phyloP scores from a whole-genome alignment of 2,113 vertebrate species.

The Typhlomys cinereus region DNA sequence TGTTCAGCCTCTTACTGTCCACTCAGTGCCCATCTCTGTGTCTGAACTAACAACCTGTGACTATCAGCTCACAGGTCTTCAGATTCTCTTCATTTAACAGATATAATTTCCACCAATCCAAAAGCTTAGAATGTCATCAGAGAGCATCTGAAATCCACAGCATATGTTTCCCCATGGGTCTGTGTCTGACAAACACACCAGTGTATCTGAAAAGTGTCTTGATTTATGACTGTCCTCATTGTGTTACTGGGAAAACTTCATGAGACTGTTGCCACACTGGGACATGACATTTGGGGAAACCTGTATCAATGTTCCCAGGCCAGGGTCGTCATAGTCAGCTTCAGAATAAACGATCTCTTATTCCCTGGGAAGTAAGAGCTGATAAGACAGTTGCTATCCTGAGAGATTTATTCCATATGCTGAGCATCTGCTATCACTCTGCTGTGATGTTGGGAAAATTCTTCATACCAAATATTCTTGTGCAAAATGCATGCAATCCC shows the following conservation, averaged over 20 bases:
- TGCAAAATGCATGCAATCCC: conserved; percentile 83
- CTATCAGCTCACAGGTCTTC: neutral
- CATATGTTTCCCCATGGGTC: neutral
- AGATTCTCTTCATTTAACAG: neutral
- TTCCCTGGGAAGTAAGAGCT: neutral
- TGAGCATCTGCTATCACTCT: neutral
- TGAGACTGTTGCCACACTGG: neutral
- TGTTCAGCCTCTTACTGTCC: neutral
- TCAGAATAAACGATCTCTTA: neutral
- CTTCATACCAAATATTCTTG: conserved; percentile 85
- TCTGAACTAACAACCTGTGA: neutral
- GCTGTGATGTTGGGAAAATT: neutral
- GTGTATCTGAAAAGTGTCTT: neutral
- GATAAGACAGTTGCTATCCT: neutral
- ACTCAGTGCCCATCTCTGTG: neutral
- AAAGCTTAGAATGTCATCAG: neutral
- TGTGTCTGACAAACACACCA: neutral
- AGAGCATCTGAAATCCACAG: neutral
- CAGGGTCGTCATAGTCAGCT: neutral
- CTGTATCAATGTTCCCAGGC: neutral
- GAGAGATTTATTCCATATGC: neutral
- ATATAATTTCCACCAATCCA: too few relatives aligned
- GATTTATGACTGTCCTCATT: neutral
- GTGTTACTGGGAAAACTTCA: neutral
- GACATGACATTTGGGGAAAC: neutral